Base-by-base conservation (phyloP, 2,113 vertebrate genomes). In the Barbus barbus region DNA sequence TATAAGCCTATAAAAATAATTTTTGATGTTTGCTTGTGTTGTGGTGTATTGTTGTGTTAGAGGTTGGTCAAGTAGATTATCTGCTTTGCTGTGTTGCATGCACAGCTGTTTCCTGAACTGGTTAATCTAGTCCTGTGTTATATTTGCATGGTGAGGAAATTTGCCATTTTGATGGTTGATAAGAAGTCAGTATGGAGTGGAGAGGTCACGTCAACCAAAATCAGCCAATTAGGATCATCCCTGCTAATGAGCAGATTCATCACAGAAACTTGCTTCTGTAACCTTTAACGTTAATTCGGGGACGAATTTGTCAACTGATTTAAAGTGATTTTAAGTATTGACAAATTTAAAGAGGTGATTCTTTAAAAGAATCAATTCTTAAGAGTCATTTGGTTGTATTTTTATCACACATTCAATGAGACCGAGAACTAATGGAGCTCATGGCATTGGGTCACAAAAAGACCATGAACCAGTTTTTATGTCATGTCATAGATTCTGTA, bases 21-120 rank as follows among this genome's bases (percentile, higher is more conserved):
- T n/a, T n/a, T n/a, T n/a, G n/a, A n/a, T n/a, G n/a, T n/a, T n/a
- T n/a, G n/a, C n/a, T n/a, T n/a, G n/a, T n/a, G n/a, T n/a, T n/a
- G n/a, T n/a, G n/a, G n/a, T n/a, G n/a, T n/a, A n/a, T n/a, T n/a
- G n/a, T n/a, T n/a, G n/a, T n/a, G n/a, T n/a, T n/a, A n/a, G n/a
- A n/a, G n/a, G n/a, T n/a, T n/a, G n/a, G n/a, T n/a, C n/a, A n/a
- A n/a, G n/a, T n/a, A n/a, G n/a, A n/a, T n/a, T n/a, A n/a, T n/a
- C n/a, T n/a, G n/a, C n/a, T n/a, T n/a, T n/a, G n/a, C n/a, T n/a
- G n/a, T n/a, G n/a, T n/a, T n/a, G n/a, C n/a, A n/a, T n/a, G n/a
- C n/a, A n/a, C n/a, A n/a, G n/a, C n/a, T n/a, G 71, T 73, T 73
- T 73, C 38, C 38, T 73, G 38, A 73, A 11, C 71, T 46, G 41